Conservation (phyloP, 2,888 invertebrate species). For the Didymodactylos carnosus region DNA sequence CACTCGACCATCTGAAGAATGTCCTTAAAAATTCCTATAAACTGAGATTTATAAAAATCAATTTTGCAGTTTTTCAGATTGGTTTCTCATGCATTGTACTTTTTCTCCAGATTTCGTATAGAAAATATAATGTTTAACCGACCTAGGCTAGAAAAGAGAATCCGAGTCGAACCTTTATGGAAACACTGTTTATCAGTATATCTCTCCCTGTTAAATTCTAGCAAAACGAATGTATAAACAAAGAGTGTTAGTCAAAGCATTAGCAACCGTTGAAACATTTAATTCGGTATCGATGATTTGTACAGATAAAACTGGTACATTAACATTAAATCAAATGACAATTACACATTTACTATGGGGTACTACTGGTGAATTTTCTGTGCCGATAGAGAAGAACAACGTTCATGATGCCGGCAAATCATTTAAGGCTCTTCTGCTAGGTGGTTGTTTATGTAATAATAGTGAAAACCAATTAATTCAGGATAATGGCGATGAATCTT, state of each 20-base stretch:
- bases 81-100: too few species aligned
- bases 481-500: not conserved
- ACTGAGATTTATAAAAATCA: too few species aligned
- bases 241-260: conserved; percentile 2
- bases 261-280: conserved; percentile 2
- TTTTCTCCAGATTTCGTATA: too few species aligned
- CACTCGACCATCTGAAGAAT: too few species aligned
- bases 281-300: not conserved
- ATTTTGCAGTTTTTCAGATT: too few species aligned
- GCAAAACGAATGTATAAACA: conserved; percentile 1
- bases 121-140: too few species aligned
- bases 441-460: not conserved
- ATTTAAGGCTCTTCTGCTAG: not conserved
- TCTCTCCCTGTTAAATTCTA: too few species aligned
- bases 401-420: not conserved
- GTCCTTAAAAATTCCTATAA: too few species aligned
- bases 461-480: not conserved
- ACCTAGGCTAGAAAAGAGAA: too few species aligned
- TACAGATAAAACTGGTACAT: conserved; percentile 5
- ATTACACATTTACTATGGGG: not conserved
- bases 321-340: conserved; percentile 1
- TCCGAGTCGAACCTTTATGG: too few species aligned
- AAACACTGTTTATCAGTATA: too few species aligned
- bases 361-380: not conserved
- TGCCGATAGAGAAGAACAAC: not conserved